Percentiles rank a stretch among this genome's conserved stretches.
Conservation (phyloP, 2,797 vertebrate species). For the Prionace glauca region DNA sequence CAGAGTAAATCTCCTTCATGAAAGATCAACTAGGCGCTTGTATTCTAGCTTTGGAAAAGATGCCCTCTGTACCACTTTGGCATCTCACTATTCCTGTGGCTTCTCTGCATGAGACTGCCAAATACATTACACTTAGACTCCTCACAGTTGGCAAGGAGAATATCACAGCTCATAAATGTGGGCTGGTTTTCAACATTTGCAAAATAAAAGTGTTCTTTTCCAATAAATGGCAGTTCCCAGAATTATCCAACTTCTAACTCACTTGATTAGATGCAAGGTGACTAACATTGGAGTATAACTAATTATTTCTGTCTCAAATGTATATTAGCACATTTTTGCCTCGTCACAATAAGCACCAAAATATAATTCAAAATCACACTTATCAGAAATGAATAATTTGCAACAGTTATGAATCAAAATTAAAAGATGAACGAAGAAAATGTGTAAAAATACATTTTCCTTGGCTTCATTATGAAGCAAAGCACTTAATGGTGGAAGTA, state of each 20-base stretch:
- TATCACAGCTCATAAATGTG: constrained; percentile 19
- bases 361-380: background rate
- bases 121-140: constrained; percentile 24
- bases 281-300: background rate
- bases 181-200: background rate
- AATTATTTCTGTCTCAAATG: background rate
- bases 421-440: background rate
- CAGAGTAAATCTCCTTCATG: background rate
- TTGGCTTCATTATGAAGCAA: background rate
- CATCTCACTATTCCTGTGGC: background rate
- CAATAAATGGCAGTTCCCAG: background rate
- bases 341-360: background rate
- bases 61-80: background rate
- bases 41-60: background rate
- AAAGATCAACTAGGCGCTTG: background rate
- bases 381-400: background rate
- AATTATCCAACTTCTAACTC: background rate
- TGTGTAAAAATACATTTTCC: background rate
- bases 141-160: background rate
- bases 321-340: background rate
- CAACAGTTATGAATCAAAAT: background rate
- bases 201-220: constrained; percentile 6
- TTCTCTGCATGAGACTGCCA: background rate
- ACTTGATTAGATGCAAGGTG: background rate
- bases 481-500: background rate